phyloP scores from a whole-genome alignment of 2,113 vertebrate genomes.

The Sylvilagus bachmani region DNA sequence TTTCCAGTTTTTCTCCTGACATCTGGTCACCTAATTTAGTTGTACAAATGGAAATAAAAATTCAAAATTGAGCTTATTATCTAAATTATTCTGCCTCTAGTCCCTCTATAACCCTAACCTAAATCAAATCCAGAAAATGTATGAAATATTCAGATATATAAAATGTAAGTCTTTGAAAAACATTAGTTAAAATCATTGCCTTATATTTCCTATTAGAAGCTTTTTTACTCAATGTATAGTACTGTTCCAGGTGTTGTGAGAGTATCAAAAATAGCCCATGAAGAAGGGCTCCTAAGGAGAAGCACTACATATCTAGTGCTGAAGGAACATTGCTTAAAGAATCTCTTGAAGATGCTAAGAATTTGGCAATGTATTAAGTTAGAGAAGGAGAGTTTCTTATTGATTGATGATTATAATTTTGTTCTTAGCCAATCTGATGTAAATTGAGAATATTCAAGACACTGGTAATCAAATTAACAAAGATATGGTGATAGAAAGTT shows the following conservation, averaged over 20 bases:
- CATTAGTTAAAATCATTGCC: constrained; percentile 7
- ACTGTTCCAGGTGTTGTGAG: neutral
- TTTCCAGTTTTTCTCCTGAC: constrained; percentile 40
- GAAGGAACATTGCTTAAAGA: neutral
- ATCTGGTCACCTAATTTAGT: constrained; percentile 61
- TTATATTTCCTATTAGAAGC: constrained; percentile 14
- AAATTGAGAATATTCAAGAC: neutral
- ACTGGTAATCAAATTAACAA: constrained; percentile 4
- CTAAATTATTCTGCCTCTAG: constrained; percentile 30
- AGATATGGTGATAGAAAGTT: neutral
- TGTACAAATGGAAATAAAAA: constrained; percentile 61
- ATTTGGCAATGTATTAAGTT: neutral
- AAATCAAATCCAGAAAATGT: neutral
- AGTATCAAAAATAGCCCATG: neutral
- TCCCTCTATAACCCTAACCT: neutral
- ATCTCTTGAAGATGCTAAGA: constrained; percentile 2
- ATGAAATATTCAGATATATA: constrained; percentile 27
- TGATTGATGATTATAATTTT: constrained; percentile 20
- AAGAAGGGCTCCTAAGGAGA: neutral
- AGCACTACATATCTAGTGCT: neutral
- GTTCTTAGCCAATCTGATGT: neutral
- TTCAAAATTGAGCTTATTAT: constrained; percentile 32
- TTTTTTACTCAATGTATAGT: neutral
- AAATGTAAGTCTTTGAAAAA: constrained; percentile 35
- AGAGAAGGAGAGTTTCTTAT: constrained; percentile 15